Evolutionary conservation across 2,797 vertebrate genomes (phyloP).

Genomic region (Hybognathus amarus): DNA sequence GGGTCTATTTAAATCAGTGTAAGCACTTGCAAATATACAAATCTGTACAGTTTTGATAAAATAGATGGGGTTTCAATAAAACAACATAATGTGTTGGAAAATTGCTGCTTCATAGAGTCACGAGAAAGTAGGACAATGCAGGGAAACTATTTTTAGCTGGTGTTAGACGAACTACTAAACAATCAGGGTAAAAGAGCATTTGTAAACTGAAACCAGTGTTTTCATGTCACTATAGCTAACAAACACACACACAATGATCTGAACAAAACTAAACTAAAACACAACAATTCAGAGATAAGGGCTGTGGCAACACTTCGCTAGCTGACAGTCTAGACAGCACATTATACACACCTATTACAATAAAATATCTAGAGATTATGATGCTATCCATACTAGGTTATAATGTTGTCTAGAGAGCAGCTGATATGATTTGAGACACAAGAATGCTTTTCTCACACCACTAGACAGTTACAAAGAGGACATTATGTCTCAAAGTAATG

Average conservation of each 20-base stretch:
- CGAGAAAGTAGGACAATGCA: slow-evolving; percentile 27
- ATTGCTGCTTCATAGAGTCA: neutral
- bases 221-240: neutral
- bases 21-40: neutral
- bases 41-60: neutral
- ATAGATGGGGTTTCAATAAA: neutral
- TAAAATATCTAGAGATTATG: neutral
- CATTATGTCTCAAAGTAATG: neutral
- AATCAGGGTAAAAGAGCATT: slow-evolving; percentile 16
- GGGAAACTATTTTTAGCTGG: slow-evolving; percentile 28
- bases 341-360: neutral
- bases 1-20: neutral
- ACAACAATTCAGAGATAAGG: neutral
- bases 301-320: neutral
- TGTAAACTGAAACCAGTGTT: neutral
- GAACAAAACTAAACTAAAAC: neutral
- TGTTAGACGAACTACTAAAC: slow-evolving; percentile 28
- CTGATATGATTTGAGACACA: neutral
- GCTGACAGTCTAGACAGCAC: neutral
- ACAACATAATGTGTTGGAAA: neutral
- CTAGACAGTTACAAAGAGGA: neutral
- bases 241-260: neutral
- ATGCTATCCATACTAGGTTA: neutral
- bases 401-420: neutral
- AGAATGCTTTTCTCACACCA: neutral